Base-by-base conservation (phyloP, 2,888 invertebrate species). In the Danaus chrysippus region DNA sequence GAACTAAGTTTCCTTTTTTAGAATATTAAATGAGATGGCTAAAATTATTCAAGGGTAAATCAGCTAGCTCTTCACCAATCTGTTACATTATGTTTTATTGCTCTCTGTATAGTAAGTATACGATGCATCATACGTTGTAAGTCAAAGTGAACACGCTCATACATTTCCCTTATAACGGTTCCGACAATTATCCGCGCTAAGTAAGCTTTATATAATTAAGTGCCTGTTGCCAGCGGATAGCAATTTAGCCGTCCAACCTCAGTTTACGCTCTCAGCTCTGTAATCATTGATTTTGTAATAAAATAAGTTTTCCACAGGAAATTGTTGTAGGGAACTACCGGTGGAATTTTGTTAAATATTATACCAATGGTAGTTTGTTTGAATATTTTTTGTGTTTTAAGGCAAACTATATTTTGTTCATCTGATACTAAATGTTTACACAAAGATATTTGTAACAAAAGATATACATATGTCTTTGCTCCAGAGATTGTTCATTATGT, bases 241-340 rank as follows among this genome's bases (percentile, higher is more conserved):
- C 49, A 49, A 49, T 49, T 49, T 49, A 49, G 5, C 49, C 10
- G 49, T 49, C 49, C 49, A 17, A 49, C 49, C 17, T 17, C 49
- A 49, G 17, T 49, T 49, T 49, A 49, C 49, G 49, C 49, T 17
- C 10, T 49, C 15, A 15, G 49, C 49, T 17, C 10, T 17, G 3
- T 17, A 49, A 49, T 17, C 49, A 49, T 49, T 49, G 49, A 17
- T 49, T 49, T 49, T 49, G 49, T 17, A 17, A 49, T 17, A 17
- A 49, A 49, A 49, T 49, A 49, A 49, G 17, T 49, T 49, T 49
- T 49, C 49, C 49, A 17, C 49, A 49, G 49, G 49, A 49, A 49
- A 49, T 49, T 17, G 17, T 49, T 10, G 17, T 49, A 10, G 17
- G 49, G 17, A 17, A 17, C 49, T 49, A 12, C 49, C 49, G 49